Base-by-base conservation (phyloP, 2,113 vertebrate genomes). In the Struthio camelus region DNA sequence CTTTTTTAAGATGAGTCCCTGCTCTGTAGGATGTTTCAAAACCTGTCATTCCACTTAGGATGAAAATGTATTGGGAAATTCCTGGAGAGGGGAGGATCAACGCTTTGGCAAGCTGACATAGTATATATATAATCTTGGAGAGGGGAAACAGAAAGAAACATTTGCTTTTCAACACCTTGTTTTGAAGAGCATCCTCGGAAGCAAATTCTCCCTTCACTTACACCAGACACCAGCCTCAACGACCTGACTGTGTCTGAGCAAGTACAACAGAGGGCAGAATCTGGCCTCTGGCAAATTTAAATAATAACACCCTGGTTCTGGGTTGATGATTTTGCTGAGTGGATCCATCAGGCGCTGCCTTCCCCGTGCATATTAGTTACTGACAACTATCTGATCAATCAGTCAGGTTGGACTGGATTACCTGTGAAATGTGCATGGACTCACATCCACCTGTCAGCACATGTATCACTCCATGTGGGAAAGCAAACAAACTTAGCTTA, bases 221-320 rank as follows among this genome's bases (percentile, higher is more conserved):
- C 34, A 81, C 48, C 66, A 81, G 59, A 85, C 42, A 91, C n/a
- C 80, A 96, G 78, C 70, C 28, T 67, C 38, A 16, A 46, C 93
- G 85, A 95, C 85, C 83, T 90, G 46, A 0, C 0, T 4, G 3
- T 67, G 28, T 80, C 92, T 87, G 30, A 76, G 62, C n/a, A 79
- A 90, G 77, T 59, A 76, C 32, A 95, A 84, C 14, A 54, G 64
- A 79, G 42, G 69, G 38, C n/a, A 87, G 90, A 73, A 90, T 44
- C 0, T 0, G 46, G 65, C 48, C 66, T 81, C 20, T 0, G 0
- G n/a, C 1, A 4, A 59, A 48, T 89, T 84, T 80, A 51, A 78
- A 80, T 50, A 78, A 92, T 32, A 84, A 23, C 56, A 87, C 24
- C 30, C 48, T 71, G 27, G 19, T 50, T 61, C 46, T 79, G 38